Evolutionary conservation across 2,888 invertebrate genomes (phyloP).

Genomic region (Pristionchus japonicus): DNA sequence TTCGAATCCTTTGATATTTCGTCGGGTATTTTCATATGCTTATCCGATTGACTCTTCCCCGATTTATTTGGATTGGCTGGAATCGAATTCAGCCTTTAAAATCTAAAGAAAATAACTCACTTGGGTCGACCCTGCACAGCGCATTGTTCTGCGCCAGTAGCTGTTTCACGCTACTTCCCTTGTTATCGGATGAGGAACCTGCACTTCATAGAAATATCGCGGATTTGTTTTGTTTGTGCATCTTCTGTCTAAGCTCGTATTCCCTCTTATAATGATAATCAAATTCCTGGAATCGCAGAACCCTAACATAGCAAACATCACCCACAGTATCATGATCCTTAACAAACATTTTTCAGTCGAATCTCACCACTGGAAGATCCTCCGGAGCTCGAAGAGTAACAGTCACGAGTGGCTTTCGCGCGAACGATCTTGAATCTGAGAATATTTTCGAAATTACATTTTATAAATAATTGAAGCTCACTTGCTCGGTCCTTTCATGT

Average conservation of each 20-base stretch:
- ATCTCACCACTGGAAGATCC: not conserved
- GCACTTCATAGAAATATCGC: no score
- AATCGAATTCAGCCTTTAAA: not conserved
- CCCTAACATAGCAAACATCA: no score
- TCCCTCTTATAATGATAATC: no score
- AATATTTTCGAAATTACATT: not conserved
- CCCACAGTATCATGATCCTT: no score
- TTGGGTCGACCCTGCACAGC: not conserved
- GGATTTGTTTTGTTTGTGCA: no score
- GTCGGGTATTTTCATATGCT: not conserved
- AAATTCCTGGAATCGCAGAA: no score
- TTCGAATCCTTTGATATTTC: not conserved
- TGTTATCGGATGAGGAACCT: not conserved
- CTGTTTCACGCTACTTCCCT: not conserved
- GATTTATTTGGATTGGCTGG: not conserved
- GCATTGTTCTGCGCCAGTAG: not conserved
- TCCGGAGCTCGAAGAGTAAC: not conserved
- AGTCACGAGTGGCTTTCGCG: not conserved
- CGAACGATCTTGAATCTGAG: not conserved
- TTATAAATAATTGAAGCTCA: not conserved
- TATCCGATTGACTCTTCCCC: not conserved
- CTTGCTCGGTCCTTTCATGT: not conserved
- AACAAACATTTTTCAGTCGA: not conserved
- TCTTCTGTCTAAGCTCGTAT: no score
- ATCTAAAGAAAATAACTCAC: not conserved